Base-by-base conservation (phyloP, 2,888 invertebrate genomes). In the Notodonta dromedarius region DNA sequence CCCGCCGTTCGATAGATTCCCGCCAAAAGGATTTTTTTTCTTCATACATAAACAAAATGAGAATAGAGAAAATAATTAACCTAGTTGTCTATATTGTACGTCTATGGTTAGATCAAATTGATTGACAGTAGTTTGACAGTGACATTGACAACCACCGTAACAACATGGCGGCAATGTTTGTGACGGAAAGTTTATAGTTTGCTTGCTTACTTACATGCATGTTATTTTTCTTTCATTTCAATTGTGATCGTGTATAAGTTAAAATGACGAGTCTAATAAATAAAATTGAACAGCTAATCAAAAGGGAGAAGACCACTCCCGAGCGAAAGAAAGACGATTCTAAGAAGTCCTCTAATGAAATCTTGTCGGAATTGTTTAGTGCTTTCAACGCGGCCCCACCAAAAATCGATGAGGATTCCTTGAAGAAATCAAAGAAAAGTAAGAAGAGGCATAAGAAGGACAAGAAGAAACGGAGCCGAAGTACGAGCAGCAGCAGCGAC, bases 361-460 rank as follows among this genome's bases (percentile, higher is more conserved):
- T 98, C 77, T 93, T 98, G 24, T 96, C 97, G 0, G 98, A 98
- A 87, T 90, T 98, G 0, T 97, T 98, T 79, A 94, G 96, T 76
- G 96, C 95, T 35, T 97, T 97, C 80, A 96, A 96, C 86, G 96
- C 96, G 2, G 95, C 95, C 70, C 96, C 96, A 13, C 96, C 94
- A 40, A 94, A 94, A 72, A 88, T 95, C 50, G 93, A 86, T 66
- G 91, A 86, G 62, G 86, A 80, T 72, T 77, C 83, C 69, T 77
- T 76, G 76, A 90, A 88, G 69, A 92, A 92, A 70, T 85, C 91
- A 1, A 95, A 94, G 72, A 95, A 94, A 72, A 94, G 87, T 69
- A 95, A 94, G 74, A 94, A 94, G 83, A 95, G 95, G 76, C 94
- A 95, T 68, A 95, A 95, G 82, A 94, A 95, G 72, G 95, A 95